Evolutionary conservation across 2,797 vertebrate genomes (phyloP), one percentile per base, ranked within the genome.

Genomic region (Tauraco hartlaubi): DNA sequence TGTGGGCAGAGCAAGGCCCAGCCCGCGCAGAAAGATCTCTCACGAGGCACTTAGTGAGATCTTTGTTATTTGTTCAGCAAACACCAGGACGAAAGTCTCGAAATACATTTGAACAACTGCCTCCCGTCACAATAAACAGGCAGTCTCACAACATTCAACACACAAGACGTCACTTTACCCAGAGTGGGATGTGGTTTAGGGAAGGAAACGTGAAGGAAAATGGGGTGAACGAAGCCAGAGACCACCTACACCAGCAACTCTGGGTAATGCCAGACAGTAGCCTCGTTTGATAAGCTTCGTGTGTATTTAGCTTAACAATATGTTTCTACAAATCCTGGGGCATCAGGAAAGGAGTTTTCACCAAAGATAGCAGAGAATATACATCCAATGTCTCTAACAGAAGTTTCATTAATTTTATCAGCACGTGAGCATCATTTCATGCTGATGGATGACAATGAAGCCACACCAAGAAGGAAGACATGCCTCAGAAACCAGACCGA

Each of bases 21-120:
- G 13, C 14, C 19, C 39, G 66, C 69, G 69, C 64, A 43, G 3
- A 56, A 78, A 48, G 35, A 43, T 72, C 75, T n/a, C 85, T 83
- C 56, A 81, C 81, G 46, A 91, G 25, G 49, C 49, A 81, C 37
- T 88, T 84, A 75, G 0, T 71, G 73, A 92, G 51, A 72, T 46
- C 43, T 86, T 86, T 68, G 58, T 78, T 90, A 78, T 49, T 91
- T 37, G 68, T 81, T 92, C 77, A 86, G 77, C 41, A 84, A 90
- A 78, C 33, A 71, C 25, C 41, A 84, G 1, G 3, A 83, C 90
- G 44, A 83, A 10, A 81, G 26, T 72, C 49, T 64, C 78, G 58
- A 93, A 81, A 81, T 75, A 61, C 15, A 81, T 68, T 8, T 88
- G 58, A 94, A 31, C 17, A 84, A 84, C 49, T 61, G 37, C 31